Evolutionary conservation across 2,113 vertebrate species (phyloP).

Genomic region (Onychostoma macrolepis): DNA sequence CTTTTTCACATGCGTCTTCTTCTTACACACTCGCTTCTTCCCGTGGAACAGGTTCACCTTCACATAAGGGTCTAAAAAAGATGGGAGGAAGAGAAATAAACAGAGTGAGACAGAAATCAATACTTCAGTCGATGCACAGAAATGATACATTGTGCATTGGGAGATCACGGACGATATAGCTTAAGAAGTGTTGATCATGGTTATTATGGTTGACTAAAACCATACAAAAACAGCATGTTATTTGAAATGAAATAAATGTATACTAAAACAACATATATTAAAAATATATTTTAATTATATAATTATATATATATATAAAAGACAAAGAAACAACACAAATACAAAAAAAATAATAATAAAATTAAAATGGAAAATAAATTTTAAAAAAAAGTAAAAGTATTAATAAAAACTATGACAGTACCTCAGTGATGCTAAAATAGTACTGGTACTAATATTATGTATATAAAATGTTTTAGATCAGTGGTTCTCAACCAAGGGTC

Average conservation of each 20-base stretch:
- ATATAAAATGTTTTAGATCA: background rate
- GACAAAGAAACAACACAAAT: too few species aligned
- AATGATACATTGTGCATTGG: slow-evolving; percentile 59
- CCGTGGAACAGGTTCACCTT: slow-evolving; percentile 97
- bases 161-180: slow-evolving; percentile 6
- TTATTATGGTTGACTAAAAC: background rate
- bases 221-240: background rate
- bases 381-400: background rate
- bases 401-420: background rate
- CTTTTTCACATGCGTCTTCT: slow-evolving; percentile 98
- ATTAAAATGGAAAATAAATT: background rate
- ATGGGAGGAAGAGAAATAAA: background rate
- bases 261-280: too few species aligned
- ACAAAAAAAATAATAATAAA: background rate
- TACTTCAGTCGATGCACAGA: slow-evolving; percentile 41
- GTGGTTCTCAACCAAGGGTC: background rate
- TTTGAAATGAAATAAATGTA: too few species aligned
- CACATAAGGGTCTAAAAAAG: slow-evolving; percentile 89
- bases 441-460: background rate
- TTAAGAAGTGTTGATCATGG: background rate
- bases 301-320: too few species aligned
- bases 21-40: slow-evolving; percentile 96
- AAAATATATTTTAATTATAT: too few species aligned
- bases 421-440: background rate
- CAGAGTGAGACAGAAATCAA: slow-evolving; percentile 49